Evolutionary conservation across 2,113 vertebrate genomes (phyloP), one percentile per base, ranked within the genome.

Genomic region (Malurus elegans): DNA sequence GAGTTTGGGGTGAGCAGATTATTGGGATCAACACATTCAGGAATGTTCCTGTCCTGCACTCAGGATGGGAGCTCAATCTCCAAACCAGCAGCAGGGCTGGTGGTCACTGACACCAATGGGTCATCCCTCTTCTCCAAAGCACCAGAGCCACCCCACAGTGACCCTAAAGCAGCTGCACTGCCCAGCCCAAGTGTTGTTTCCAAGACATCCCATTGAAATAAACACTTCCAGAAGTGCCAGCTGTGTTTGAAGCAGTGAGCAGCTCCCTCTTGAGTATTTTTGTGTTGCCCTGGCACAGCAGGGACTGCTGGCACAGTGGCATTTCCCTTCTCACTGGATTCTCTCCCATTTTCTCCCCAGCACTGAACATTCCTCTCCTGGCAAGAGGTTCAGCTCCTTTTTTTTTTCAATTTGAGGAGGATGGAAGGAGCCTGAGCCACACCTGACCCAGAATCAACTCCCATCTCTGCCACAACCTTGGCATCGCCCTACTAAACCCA

Each of bases 281-380:
- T 15, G 17, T 3, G n/a, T 85, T 44, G 18, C 56, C 29, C 10
- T 18, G 74, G 72, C 50, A 70, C 29, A 31, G 5, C 48, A 58
- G 48, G 0, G 4, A 42, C 7, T 24, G 6, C 1, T 50, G 47
- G 36, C 36, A 56, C 31, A 8, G 7, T 5, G 14, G 5, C 5
- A 12, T 14, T 23, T 31, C 44, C 18, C 23, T 54, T 24, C 14
- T 4, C 23, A 28, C 44, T 60, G 23, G 19, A 14, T 86, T 71
- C 70, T 62, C 26, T 16, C 72, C 54, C 47, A 14, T 18, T 47
- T 66, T 62, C 29, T 45, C 42, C 44, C 40, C 51, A 53, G 56
- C 42, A 44, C 13, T 29, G 32, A 26, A 47, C 4, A 9, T 10
- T 79, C 34, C 65, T 92, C 62, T 61, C 4, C 7, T 14, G 28